Percentiles rank a stretch among this genome's conserved stretches.
Conservation (phyloP, 2,113 vertebrate genomes). For the Hymenochirus boettgeri region DNA sequence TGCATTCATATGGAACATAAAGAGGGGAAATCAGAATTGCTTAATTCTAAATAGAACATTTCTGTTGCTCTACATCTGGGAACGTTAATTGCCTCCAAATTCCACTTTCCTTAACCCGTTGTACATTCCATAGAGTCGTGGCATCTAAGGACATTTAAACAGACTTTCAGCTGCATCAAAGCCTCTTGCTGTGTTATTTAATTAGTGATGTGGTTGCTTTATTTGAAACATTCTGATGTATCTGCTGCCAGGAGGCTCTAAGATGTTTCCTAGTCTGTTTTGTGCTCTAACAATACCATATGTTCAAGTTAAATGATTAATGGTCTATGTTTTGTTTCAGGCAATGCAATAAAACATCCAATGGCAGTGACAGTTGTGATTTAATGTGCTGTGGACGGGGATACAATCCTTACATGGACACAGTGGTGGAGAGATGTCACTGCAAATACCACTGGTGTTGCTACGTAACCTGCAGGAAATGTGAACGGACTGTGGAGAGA, state of each 20-base stretch:
- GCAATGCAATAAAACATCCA: conserved; percentile 96
- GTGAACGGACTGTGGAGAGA: conserved; percentile 85
- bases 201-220: background rate
- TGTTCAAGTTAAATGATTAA: conserved; percentile 38
- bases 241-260: conserved; percentile 12
- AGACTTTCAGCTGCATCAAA: background rate
- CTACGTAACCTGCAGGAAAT: conserved; percentile 97
- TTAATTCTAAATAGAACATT: too few relatives aligned
- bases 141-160: conserved; percentile 31
- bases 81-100: background rate
- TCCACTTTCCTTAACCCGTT: background rate
- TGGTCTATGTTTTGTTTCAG: conserved; percentile 52
- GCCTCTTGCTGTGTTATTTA: background rate
- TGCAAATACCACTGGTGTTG: conserved; percentile 99
- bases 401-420: conserved; percentile 96
- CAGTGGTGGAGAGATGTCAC: conserved; percentile 90
- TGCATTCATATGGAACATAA: too few relatives aligned
- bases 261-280: conserved; percentile 11
- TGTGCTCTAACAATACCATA: conserved; percentile 10
- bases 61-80: too few relatives aligned
- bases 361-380: conserved; percentile 94
- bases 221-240: conserved; percentile 1
- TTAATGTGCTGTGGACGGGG: conserved; percentile 97
- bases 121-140: conserved; percentile 9
- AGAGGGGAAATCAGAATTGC: too few relatives aligned